A percentile compares a stretch with the other conserved stretches of the same genome.
These are phyloP conservation scores for Tethya wilhelma DNA, from an alignment of 37 sponge, comb jelly and placozoan genomes.

Conservation along the genomic window DNA sequence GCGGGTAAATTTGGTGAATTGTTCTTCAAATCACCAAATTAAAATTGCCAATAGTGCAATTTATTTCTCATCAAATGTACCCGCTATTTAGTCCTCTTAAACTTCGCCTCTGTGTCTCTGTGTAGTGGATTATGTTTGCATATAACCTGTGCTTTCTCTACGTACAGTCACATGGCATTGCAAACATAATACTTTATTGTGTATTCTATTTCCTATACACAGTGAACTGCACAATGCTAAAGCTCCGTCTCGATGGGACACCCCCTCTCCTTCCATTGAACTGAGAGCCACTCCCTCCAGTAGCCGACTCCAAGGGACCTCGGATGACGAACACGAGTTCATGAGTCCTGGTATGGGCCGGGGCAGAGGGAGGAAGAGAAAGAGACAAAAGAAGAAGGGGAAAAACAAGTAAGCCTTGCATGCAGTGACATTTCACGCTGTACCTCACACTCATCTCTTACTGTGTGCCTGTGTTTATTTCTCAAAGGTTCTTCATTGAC, in stretches of 20 bases:
- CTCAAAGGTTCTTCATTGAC: conserved; percentile 44
- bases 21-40: too few relatives aligned
- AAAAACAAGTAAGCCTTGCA: conserved; percentile 37
- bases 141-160: too few relatives aligned
- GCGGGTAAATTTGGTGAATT: too few relatives aligned
- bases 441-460: not conserved
- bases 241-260: conserved; percentile 69
- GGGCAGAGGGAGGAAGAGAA: conserved; percentile 17
- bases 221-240: not conserved
- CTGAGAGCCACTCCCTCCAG: not conserved
- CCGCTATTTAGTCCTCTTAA: too few relatives aligned
- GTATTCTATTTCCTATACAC: not conserved
- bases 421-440: not conserved
- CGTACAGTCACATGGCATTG: too few relatives aligned
- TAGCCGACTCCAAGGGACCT: not conserved
- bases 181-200: too few relatives aligned
- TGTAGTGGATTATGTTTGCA: too few relatives aligned
- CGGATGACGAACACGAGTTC: not conserved
- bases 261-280: conserved; percentile 51
- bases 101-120: too few relatives aligned
- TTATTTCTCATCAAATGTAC: too few relatives aligned
- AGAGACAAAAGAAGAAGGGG: conserved; percentile 31
- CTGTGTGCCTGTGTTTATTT: not conserved
- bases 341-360: not conserved
- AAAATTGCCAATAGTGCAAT: too few relatives aligned